Conservation (phyloP, 2,113 vertebrate genomes). For the Sinocyclocheilus maitianheensis region DNA sequence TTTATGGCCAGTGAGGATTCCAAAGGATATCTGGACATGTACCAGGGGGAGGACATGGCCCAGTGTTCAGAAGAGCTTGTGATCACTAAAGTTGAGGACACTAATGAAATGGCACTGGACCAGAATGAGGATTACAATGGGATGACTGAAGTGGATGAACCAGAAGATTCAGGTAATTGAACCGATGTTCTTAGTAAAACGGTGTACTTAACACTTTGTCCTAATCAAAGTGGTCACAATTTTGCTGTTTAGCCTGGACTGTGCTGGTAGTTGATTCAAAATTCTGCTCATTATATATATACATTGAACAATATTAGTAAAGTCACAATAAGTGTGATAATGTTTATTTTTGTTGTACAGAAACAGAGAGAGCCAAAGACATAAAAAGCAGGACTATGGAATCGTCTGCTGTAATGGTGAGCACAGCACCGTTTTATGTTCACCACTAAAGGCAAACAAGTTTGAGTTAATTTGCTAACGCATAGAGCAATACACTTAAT, state of each 20-base stretch:
- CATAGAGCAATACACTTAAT: not conserved
- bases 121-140: not conserved
- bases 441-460: not conserved
- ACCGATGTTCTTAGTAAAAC: not conserved
- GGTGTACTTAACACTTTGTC: too few species aligned
- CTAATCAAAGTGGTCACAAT: too few species aligned
- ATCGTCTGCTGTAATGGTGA: slow-evolving; percentile 11
- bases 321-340: not conserved
- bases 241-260: too few species aligned
- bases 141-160: not conserved
- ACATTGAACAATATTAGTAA: not conserved
- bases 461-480: not conserved
- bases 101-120: not conserved
- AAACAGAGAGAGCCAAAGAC: not conserved
- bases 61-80: slow-evolving; percentile 8
- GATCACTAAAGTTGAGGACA: slow-evolving; percentile 11
- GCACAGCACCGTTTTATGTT: not conserved
- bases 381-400: not conserved
- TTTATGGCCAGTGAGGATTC: not conserved
- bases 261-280: too few species aligned
- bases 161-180: slow-evolving; percentile 10
- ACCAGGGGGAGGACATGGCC: not conserved
- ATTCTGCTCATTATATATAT: too few species aligned
- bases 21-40: not conserved
- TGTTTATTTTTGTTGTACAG: not conserved